phyloP scores from a whole-genome alignment of 1,140 invertebrate genomes.

The Melipona quadrifasciata region DNA sequence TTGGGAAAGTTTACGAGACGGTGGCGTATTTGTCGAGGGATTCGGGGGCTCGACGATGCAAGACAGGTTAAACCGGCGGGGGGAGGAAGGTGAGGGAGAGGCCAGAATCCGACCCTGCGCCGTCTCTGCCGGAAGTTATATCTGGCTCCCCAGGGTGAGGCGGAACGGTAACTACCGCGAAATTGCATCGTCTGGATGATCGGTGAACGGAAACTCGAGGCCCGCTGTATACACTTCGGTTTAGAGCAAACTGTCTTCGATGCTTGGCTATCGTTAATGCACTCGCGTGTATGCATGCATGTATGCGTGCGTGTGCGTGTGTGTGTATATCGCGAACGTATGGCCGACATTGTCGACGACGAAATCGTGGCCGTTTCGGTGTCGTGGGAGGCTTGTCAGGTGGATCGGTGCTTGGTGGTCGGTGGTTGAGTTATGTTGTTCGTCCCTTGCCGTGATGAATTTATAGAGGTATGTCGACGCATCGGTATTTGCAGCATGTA shows the following conservation, averaged over 20 bases:
- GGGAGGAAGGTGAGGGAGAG: neutral
- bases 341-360: neutral
- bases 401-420: neutral
- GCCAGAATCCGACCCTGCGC: conserved; percentile 3
- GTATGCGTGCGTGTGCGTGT: too few species aligned
- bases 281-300: neutral
- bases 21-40: conserved; percentile 45
- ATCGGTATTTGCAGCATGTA: neutral
- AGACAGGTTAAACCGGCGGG: conserved; percentile 40
- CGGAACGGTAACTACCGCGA: conserved; percentile 22
- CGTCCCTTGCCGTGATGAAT: neutral
- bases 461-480: neutral
- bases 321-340: neutral
- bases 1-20: conserved; percentile 46
- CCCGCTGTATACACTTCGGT: neutral
- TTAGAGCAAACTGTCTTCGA: neutral
- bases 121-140: conserved; percentile 37
- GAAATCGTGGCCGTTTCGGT: neutral
- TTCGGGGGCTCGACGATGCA: conserved; percentile 9
- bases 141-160: neutral
- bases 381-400: neutral
- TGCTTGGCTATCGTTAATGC: neutral
- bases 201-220: neutral
- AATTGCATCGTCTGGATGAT: conserved; percentile 38
- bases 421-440: neutral